These are phyloP conservation scores for Carassius auratus DNA, from an alignment of 2,113 vertebrate species.

Conservation along the genomic window DNA sequence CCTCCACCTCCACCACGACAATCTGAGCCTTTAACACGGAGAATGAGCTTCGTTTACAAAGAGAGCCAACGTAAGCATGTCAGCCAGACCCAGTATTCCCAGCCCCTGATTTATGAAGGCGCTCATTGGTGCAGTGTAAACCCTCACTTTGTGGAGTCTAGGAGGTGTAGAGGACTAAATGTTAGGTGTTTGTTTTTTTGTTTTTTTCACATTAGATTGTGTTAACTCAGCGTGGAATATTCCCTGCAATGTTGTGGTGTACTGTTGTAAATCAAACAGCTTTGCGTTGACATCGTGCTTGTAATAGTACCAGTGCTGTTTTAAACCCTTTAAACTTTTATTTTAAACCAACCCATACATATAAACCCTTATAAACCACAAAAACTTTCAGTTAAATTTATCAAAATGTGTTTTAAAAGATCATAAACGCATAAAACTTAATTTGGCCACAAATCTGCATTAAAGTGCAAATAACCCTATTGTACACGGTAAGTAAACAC, in stretches of 20 bases:
- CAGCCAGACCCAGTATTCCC: conserved; percentile 50
- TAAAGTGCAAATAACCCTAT: not conserved
- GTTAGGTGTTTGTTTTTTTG: not conserved
- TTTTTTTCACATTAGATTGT: not conserved
- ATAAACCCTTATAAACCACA: not conserved
- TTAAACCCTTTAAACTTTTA: not conserved
- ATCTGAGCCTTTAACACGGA: conserved; percentile 71
- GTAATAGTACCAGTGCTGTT: not conserved
- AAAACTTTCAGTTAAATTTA: not conserved
- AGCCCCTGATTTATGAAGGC: conserved; percentile 27
- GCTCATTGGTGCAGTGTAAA: conserved; percentile 30
- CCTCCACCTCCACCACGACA: conserved; percentile 76
- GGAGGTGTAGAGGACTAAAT: conserved; percentile 12
- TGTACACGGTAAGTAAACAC: not conserved
- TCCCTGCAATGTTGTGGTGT: conserved; percentile 25
- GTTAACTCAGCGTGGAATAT: not conserved
- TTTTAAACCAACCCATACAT: not conserved
- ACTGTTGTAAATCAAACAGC: not conserved
- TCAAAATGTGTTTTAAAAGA: not conserved
- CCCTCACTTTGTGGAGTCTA: not conserved
- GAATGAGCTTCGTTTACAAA: conserved; percentile 77
- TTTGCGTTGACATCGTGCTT: not conserved
- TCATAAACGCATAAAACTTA: not conserved
- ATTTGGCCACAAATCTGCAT: not conserved
- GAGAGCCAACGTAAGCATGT: conserved; percentile 80